These are phyloP conservation scores for Osmoderma eremita DNA, from an alignment of 2,888 invertebrate species.

Conservation along the genomic window DNA sequence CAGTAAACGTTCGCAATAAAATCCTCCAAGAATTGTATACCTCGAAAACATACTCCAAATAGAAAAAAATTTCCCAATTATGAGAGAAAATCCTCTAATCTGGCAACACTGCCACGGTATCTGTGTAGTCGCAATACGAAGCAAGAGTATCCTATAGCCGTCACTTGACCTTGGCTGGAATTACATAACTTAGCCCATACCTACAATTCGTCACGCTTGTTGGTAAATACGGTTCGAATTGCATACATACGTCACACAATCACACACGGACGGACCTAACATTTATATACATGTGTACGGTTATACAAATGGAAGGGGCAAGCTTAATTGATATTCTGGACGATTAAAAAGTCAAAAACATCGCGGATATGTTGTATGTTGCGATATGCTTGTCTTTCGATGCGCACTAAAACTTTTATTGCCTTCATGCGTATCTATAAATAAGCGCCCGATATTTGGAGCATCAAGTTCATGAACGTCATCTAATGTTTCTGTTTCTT, in stretches of 20 bases:
- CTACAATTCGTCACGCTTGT: slow-evolving; percentile 44
- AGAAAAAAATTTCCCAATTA: too few relatives aligned
- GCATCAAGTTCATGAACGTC: slow-evolving; percentile 22
- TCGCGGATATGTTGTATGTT: neutral
- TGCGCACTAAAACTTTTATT: slow-evolving; percentile 15
- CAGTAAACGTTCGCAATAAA: too few relatives aligned
- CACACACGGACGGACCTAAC: slow-evolving; percentile 4
- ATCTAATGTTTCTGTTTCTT: neutral
- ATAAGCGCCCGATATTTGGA: slow-evolving; percentile 12
- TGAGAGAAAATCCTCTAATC: too few relatives aligned
- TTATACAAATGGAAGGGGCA: neutral
- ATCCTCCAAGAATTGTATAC: too few relatives aligned
- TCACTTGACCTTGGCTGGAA: slow-evolving; percentile 39
- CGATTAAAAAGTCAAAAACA: slow-evolving; percentile 27
- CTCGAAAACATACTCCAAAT: too few relatives aligned
- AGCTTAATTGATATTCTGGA: slow-evolving; percentile 29
- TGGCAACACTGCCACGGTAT: slow-evolving; percentile 1
- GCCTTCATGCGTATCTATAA: slow-evolving; percentile 21
- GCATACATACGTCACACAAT: slow-evolving; percentile 31
- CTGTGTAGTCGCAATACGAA: slow-evolving; percentile 8
- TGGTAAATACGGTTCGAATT: slow-evolving; percentile 44
- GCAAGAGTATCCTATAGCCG: slow-evolving; percentile 32
- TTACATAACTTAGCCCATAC: slow-evolving; percentile 44
- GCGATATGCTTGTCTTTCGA: neutral
- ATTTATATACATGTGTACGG: neutral